These are phyloP conservation scores for Malacoraja senta DNA, from an alignment of 2,797 vertebrate species.

Conservation along the genomic window DNA sequence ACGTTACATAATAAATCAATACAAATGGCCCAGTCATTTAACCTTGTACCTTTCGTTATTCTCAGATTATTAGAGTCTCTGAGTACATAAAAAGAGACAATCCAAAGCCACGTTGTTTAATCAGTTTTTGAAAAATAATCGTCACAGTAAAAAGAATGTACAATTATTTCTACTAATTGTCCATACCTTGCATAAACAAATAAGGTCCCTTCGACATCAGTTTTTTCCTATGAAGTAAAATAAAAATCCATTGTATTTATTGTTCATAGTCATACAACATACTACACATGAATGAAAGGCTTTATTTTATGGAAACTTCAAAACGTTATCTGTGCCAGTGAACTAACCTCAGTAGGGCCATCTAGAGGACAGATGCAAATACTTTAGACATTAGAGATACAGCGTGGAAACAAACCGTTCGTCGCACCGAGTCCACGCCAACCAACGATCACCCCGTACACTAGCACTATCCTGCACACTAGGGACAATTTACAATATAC, in stretches of 20 bases:
- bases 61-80: background rate
- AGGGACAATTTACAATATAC: too few species aligned
- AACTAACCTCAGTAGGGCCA: background rate
- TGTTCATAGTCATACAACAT: background rate
- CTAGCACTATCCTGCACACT: too few species aligned
- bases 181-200: slow-evolving; percentile 92
- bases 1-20: too few species aligned
- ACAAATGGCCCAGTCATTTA: too few species aligned
- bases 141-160: background rate
- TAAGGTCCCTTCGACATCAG: slow-evolving; percentile 87
- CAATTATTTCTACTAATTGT: background rate
- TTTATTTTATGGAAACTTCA: background rate
- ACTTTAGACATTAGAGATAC: too few species aligned
- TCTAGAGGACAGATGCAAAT: background rate
- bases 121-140: background rate
- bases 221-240: slow-evolving; percentile 77
- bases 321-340: too few species aligned
- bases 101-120: background rate
- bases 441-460: too few species aligned
- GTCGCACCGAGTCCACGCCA: too few species aligned
- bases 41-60: too few species aligned
- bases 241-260: slow-evolving; percentile 19
- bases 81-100: background rate
- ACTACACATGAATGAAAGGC: background rate
- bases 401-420: too few species aligned